Conservation (phyloP, 2,888 invertebrate genomes). For the Diplazon laetatorius region DNA sequence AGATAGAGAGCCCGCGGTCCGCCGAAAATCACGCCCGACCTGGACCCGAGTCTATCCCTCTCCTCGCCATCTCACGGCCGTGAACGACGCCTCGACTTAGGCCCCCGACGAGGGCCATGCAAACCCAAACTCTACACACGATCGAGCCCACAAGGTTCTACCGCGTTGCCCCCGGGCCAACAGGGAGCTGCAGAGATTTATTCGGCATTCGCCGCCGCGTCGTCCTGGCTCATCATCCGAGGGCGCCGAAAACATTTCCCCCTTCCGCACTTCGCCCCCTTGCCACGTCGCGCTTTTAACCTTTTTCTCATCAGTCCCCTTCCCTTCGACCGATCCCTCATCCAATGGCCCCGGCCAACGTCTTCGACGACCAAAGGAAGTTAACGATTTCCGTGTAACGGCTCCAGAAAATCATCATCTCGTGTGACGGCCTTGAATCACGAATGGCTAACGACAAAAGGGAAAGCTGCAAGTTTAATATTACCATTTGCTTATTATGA, state of each 20-base stretch:
- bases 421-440: slow-evolving; percentile 24
- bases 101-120: slow-evolving; percentile 37
- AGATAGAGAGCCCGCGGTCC: slow-evolving; percentile 64
- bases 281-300: slow-evolving; percentile 43
- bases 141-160: no score
- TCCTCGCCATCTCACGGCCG: slow-evolving; percentile 51
- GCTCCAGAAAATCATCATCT: slow-evolving; percentile 44
- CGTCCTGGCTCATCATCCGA: slow-evolving; percentile 69
- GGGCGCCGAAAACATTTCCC: slow-evolving; percentile 66
- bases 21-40: slow-evolving; percentile 16
- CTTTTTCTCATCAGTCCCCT: slow-evolving; percentile 44
- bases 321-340: no score
- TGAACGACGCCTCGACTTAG: slow-evolving; percentile 63
- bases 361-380: slow-evolving; percentile 65
- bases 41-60: not conserved
- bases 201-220: slow-evolving; percentile 76
- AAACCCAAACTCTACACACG: no score
- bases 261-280: slow-evolving; percentile 53
- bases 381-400: slow-evolving; percentile 79
- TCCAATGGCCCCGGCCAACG: slow-evolving; percentile 66
- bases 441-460: no score
- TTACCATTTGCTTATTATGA: no score
- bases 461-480: no score
- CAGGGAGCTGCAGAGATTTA: slow-evolving; percentile 82
- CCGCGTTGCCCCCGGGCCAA: slow-evolving; percentile 72